Evolutionary conservation across 2,797 vertebrate species (phyloP).

Genomic region (Graptemys geographica): DNA sequence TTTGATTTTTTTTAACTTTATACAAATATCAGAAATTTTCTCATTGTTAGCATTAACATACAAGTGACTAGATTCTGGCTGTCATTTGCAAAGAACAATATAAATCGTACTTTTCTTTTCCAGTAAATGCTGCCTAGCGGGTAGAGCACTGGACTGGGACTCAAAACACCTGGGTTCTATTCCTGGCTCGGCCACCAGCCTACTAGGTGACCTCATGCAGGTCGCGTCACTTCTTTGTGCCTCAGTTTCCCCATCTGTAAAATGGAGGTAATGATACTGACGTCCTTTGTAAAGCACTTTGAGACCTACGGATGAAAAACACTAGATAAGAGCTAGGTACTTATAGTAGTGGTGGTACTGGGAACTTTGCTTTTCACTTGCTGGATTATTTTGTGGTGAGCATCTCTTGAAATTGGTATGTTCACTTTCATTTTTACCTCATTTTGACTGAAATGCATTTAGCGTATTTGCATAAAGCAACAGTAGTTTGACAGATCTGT

Average conservation of each 20-base stretch:
- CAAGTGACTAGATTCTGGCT: not conserved
- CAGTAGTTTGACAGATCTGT: not conserved
- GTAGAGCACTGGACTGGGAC: not conserved
- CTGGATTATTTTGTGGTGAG: not conserved
- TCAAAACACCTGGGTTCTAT: not conserved
- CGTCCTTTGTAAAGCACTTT: not conserved
- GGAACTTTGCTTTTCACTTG: not conserved
- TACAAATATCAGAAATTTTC: not conserved
- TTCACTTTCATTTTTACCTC: not conserved
- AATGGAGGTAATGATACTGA: not conserved
- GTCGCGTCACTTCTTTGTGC: not conserved
- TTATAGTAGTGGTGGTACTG: not conserved
- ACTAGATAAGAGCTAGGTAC: not conserved
- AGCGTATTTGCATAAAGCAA: not conserved
- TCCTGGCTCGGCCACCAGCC: fast-evolving
- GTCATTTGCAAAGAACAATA: not conserved
- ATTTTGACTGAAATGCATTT: not conserved
- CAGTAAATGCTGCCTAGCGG: not conserved
- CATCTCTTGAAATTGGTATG: not conserved
- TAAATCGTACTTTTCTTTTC: not conserved
- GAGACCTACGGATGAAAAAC: not conserved
- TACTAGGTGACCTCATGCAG: not conserved
- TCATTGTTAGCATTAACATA: not conserved
- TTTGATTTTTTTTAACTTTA: not conserved
- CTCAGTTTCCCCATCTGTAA: not conserved